Evolutionary conservation across 2,888 invertebrate species (phyloP), one percentile per base, ranked within the genome.

Genomic region (Lacanobia oleracea): DNA sequence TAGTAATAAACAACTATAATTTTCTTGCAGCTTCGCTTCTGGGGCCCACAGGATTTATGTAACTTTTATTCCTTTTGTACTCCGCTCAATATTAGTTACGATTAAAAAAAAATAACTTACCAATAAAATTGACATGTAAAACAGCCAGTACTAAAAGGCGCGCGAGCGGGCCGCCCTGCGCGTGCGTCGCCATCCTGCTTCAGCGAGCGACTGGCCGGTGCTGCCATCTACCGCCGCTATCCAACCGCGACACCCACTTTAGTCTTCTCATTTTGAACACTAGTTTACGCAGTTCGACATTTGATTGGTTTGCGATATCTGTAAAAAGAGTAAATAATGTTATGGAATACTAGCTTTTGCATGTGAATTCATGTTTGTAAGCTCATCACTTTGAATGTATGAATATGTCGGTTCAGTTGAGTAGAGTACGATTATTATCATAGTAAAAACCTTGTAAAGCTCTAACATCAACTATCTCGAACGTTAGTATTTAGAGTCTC

Each of bases 41-140:
- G 40, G 3, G 3, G 40, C 12, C 40, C 40, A 40, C 40, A 12
- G 2, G 12, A 12, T 10, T 10, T 10, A 1, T 40, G 2, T 8
- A 10, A 40, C 3, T 3, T 12, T 43, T 10, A 9, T 12, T 14
- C 12, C 33, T 33, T 33, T 6, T 33, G 5, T 33, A 33, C 33
- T 33, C 33, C 6, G 6, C 33, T 33, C 33, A 33, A 6, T 33
- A 33, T 5, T 6, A 33, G 6, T 33, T 6, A 33, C 33, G 33
- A 6, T 33, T 33, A 45, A n/a, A 10, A 23, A 57, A 48, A 53
- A 64, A 59, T 27, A 43, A 88, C 93, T 92, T 89, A 96, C 96
- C 96, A 88, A 95, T 92, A 90, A 96, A 96, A 90, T 96, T 96
- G 68, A 94, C 95, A 81, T 96, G 95, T 82, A 96, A 85, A 27